Evolutionary conservation across 2,888 invertebrate species (phyloP).

Genomic region (Dascillus cervinus): DNA sequence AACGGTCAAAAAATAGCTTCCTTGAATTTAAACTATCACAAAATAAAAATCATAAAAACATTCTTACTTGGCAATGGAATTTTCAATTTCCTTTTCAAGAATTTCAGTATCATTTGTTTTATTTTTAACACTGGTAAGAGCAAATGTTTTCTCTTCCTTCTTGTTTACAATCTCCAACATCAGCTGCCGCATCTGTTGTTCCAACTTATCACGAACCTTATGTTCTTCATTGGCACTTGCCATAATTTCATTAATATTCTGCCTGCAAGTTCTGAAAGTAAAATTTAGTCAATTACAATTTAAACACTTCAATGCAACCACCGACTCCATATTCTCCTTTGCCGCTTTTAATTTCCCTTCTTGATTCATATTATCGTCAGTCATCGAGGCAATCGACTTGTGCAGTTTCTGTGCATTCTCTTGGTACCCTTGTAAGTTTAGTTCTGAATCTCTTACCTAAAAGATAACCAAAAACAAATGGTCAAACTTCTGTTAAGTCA

Average conservation of each 20-base stretch:
- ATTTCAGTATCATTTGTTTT: slow-evolving; percentile 39
- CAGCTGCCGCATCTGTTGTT: no score
- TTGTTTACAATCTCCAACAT: no score
- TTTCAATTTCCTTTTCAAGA: slow-evolving; percentile 39
- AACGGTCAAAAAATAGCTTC: no score
- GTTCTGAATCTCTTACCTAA: slow-evolving; percentile 17
- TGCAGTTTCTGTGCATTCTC: slow-evolving; percentile 6
- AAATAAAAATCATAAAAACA: no score
- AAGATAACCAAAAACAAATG: no score
- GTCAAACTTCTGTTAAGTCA: not conserved
- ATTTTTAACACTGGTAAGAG: slow-evolving; percentile 29
- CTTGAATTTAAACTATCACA: slow-evolving; percentile 7
- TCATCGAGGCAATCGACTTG: slow-evolving; percentile 15
- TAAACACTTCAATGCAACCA: slow-evolving; percentile 7
- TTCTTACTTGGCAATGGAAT: slow-evolving; percentile 34
- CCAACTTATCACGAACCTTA: slow-evolving; percentile 25
- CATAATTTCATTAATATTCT: slow-evolving; percentile 31
- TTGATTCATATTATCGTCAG: slow-evolving; percentile 38
- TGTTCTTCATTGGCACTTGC: slow-evolving; percentile 39
- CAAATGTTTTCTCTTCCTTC: slow-evolving; percentile 33
- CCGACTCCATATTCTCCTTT: slow-evolving; percentile 44
- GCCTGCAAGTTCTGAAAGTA: slow-evolving; percentile 23
- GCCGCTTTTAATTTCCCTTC: slow-evolving; percentile 38
- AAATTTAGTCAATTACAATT: not conserved
- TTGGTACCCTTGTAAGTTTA: slow-evolving; percentile 8